A percentile compares a stretch with the other conserved stretches of the same genome.
These are phyloP conservation scores for Podarcis muralis DNA, from an alignment of 2,113 vertebrate genomes.

Conservation along the genomic window DNA sequence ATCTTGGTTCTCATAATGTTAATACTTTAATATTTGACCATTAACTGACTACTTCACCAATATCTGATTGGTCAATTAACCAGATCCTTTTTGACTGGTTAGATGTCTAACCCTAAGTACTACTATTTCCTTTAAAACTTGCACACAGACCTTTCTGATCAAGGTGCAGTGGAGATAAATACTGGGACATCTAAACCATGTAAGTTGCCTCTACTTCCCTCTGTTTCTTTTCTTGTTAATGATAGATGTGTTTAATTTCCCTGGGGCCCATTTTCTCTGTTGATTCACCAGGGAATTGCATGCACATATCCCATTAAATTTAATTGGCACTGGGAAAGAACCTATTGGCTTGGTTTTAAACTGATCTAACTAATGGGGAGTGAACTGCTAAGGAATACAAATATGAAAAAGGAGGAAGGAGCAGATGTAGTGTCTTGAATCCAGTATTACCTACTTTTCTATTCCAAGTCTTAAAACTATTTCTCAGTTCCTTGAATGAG, in stretches of 20 bases:
- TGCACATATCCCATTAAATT: constrained; percentile 26
- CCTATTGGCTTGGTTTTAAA: constrained; percentile 21
- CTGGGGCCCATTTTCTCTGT: constrained; percentile 14
- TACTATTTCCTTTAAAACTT: background rate
- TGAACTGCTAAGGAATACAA: constrained; percentile 26
- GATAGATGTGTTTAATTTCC: constrained; percentile 27
- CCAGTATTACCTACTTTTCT: background rate
- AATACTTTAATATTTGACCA: background rate
- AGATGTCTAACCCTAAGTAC: background rate
- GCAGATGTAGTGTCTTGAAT: background rate
- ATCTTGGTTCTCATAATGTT: background rate
- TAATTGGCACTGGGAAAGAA: constrained; percentile 30
- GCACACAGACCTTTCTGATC: background rate
- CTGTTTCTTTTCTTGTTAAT: constrained; percentile 30
- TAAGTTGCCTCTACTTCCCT: background rate
- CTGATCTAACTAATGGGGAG: constrained; percentile 23
- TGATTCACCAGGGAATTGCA: constrained; percentile 17
- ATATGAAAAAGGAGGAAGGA: background rate
- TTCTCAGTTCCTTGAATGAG: background rate
- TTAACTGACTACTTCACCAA: background rate
- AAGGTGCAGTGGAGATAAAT: background rate
- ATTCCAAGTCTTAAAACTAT: background rate
- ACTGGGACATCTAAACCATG: background rate
- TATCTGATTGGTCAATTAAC: background rate
- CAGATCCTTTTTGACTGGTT: background rate